phyloP scores from a whole-genome alignment of 2,113 vertebrate species.

The Bagarius yarrelli region DNA sequence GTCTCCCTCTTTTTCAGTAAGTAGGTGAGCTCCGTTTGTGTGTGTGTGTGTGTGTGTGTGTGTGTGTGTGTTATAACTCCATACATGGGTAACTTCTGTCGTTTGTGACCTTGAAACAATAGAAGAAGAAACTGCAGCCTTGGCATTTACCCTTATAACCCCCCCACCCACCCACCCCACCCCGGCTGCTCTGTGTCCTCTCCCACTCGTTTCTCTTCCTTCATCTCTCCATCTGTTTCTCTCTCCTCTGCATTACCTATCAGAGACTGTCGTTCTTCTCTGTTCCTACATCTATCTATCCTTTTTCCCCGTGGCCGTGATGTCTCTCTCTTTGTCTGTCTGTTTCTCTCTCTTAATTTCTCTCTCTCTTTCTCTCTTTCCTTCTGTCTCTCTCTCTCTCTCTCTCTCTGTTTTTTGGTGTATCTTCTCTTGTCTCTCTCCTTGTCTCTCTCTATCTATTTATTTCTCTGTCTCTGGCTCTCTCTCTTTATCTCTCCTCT shows the following conservation, averaged over 20 bases:
- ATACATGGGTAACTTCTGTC: slow-evolving; percentile 14
- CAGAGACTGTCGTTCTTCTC: not conserved
- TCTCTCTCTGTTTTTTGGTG: not conserved
- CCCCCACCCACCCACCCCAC: not conserved
- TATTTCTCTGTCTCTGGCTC: too few relatives aligned
- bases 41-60: slow-evolving; percentile 12
- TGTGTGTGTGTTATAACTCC: slow-evolving; percentile 10
- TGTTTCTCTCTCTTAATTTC: too few relatives aligned
- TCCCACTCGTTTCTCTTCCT: not conserved
- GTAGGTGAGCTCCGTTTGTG: not conserved
- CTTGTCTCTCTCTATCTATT: too few relatives aligned
- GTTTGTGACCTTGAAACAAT: slow-evolving; percentile 31
- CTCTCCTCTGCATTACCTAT: not conserved
- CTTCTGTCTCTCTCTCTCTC: not conserved
- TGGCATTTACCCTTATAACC: slow-evolving; percentile 3
- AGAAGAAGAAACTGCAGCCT: slow-evolving; percentile 11
- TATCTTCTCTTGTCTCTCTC: not conserved
- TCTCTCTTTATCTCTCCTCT: too few relatives aligned
- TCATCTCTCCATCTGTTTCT: not conserved
- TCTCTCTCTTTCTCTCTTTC: not conserved
- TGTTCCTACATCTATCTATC: not conserved
- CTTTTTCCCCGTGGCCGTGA: too few relatives aligned
- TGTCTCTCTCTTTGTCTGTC: not conserved
- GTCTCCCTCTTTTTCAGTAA: not conserved
- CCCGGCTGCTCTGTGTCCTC: not conserved